Base-by-base conservation (phyloP, 2,797 vertebrate genomes). In the Ara ararauna region DNA sequence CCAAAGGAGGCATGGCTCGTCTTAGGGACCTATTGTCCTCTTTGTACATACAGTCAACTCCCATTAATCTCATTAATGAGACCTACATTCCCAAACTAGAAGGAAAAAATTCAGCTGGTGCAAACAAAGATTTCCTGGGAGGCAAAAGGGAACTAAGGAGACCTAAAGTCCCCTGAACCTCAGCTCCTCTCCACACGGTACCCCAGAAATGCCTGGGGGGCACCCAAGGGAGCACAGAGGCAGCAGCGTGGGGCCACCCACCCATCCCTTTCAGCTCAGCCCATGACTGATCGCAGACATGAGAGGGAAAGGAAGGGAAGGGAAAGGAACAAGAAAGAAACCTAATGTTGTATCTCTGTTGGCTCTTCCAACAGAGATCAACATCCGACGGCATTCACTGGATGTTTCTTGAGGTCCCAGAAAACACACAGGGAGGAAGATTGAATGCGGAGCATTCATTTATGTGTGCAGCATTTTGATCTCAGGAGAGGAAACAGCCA, bases 61-160 rank as follows among this genome's bases (percentile, higher is more conserved):
- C 90, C 81, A 92, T 93, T 95, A 84, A 95, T 97, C 95, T 96
- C 68, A 79, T 78, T 93, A 94, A 88, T 96, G 94, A 96, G 95
- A 96, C 65, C 93, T 84, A 85, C 91, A 90, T 97, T 95, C 76
- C 58, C 92, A 96, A 97, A 95, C 71, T 85, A 54, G 78, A 93
- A 89, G 58, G 87, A 74, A 94, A 95, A 95, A 90, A 85, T 10
- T 90, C 80, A 94, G 88, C 65, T 94, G 86, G 71, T 87, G 45
- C 53, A 90, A 82, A 85, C 72, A 93, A 91, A 90, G 71, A 93
- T 96, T 95, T 92, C 36, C 73, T 67, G 36, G 84, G 34, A 95
- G 40, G 56, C 36, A 76, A 48, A 82, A 92, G 21, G 80, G 60
- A 92, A n/a, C 15, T 76, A 85, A 87, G 56, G 67, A 94, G 68